phyloP scores from a whole-genome alignment of 2,113 vertebrate genomes.

The Rhea pennata region DNA sequence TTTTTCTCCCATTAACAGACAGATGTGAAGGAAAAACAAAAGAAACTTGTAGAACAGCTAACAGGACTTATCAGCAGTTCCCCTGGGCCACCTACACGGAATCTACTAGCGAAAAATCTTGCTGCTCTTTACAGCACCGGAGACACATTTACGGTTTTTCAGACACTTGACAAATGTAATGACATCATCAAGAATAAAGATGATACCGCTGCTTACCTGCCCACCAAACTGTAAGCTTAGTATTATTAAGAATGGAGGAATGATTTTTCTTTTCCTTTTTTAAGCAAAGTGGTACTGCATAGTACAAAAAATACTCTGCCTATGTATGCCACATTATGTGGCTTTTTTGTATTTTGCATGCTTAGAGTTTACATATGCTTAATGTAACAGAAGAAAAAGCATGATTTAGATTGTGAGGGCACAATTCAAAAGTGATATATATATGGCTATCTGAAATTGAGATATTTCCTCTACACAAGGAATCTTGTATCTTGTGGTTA shows the following conservation, averaged over 20 bases:
- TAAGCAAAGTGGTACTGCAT: neutral
- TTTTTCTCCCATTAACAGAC: constrained; percentile 79
- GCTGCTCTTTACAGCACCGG: constrained; percentile 97
- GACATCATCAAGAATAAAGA: constrained; percentile 98
- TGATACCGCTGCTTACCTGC: constrained; percentile 92
- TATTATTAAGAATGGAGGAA: neutral
- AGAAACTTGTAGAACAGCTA: constrained; percentile 96
- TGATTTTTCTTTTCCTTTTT: neutral
- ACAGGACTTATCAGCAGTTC: constrained; percentile 96
- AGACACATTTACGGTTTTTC: constrained; percentile 97
- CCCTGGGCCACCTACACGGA: constrained; percentile 94
- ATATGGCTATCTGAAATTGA: neutral
- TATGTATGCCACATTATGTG: fast-evolving
- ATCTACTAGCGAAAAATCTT: constrained; percentile 95
- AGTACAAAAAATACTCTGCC: neutral
- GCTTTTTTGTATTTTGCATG: neutral
- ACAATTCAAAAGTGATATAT: neutral
- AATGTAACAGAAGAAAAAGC: neutral
- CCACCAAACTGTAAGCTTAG: constrained; percentile 93
- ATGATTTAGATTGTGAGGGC: neutral
- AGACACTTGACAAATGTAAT: constrained; percentile 98
- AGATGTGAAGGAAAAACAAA: constrained; percentile 98
- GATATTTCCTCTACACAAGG: neutral
- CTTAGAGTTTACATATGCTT: neutral
- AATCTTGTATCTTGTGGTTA: neutral